Evolutionary conservation across 2,113 vertebrate species (phyloP).

Genomic region (Lanius collurio): DNA sequence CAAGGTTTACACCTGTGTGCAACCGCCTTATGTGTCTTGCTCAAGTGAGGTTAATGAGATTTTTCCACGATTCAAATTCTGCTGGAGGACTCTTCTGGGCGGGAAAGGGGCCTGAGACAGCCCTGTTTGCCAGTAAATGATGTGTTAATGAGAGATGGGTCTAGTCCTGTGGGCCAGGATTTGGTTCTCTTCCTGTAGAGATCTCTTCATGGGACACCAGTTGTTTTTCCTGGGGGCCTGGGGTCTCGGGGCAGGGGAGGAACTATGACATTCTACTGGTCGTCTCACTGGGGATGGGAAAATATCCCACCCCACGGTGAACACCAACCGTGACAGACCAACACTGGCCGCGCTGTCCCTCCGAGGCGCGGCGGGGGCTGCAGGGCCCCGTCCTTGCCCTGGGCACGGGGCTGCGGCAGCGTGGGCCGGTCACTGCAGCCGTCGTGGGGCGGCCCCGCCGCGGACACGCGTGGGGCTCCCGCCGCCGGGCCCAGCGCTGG

Average conservation of each 20-base stretch:
- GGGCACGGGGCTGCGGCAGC: background rate
- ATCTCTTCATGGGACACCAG: background rate
- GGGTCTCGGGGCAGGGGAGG: background rate
- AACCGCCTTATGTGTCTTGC: background rate
- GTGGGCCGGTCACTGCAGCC: background rate
- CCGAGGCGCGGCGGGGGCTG: background rate
- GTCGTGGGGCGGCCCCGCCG: background rate
- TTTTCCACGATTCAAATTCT: background rate
- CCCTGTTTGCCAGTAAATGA: background rate
- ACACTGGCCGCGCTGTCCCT: accelerated
- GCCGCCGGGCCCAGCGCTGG: background rate
- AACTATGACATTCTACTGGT: background rate
- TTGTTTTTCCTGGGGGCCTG: background rate
- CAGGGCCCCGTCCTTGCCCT: background rate
- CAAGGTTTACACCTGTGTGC: constrained; percentile 43
- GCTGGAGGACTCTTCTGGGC: background rate
- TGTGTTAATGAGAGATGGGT: background rate
- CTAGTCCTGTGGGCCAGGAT: background rate
- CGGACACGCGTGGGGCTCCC: background rate
- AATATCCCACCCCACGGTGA: background rate
- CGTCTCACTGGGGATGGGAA: background rate
- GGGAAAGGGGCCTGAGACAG: background rate
- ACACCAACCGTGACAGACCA: accelerated
- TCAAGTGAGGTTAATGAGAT: background rate
- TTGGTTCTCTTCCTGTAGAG: background rate